Evolutionary conservation across 2,888 invertebrate species (phyloP).

Genomic region (Marronus borbonicus): DNA sequence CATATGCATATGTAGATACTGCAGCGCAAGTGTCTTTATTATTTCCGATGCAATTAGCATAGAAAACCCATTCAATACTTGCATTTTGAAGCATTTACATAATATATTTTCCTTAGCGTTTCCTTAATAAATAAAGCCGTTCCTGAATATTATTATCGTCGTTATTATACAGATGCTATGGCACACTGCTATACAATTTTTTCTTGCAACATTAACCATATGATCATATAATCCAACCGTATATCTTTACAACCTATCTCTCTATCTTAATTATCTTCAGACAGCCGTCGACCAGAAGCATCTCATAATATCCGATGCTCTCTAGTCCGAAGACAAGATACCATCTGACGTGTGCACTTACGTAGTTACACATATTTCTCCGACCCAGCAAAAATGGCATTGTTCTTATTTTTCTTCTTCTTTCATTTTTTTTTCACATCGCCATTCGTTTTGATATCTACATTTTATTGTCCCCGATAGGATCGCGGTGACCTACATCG

Average conservation of each 20-base stretch:
- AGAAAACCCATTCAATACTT: neutral
- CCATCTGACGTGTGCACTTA: neutral
- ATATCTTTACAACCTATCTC: conserved; percentile 10
- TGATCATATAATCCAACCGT: neutral
- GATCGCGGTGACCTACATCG: conserved; percentile 24
- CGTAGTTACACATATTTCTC: too few species aligned
- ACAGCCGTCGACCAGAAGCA: conserved; percentile 14
- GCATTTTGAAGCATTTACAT: neutral
- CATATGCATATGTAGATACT: too few species aligned
- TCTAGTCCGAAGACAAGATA: neutral
- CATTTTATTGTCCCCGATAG: conserved; percentile 31
- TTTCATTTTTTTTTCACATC: neutral
- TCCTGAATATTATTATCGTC: too few species aligned
- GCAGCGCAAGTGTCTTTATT: too few species aligned
- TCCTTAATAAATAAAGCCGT: neutral
- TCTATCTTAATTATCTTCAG: conserved; percentile 9
- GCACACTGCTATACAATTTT: neutral
- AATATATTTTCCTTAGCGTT: neutral
- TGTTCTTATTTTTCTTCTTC: conserved; percentile 3
- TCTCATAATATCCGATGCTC: neutral
- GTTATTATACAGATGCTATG: too few species aligned
- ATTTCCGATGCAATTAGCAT: too few species aligned
- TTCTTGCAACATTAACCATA: neutral
- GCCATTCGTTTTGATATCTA: conserved; percentile 26
- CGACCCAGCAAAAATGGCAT: neutral